These are phyloP conservation scores for Sparus aurata DNA, from an alignment of 2,797 vertebrate genomes.

Conservation along the genomic window DNA sequence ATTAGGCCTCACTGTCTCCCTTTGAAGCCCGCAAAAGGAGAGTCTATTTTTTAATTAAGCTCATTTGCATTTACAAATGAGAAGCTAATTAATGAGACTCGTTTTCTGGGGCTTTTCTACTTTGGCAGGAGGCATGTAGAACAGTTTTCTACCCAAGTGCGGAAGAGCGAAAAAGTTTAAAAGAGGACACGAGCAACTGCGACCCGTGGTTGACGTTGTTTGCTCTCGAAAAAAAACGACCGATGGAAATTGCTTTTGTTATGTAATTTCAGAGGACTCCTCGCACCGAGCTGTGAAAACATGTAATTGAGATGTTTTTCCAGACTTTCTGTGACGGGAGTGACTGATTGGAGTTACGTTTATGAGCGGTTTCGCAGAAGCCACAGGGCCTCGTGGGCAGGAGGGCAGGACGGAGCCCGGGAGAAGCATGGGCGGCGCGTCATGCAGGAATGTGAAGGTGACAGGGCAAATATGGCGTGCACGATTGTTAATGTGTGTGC, in stretches of 20 bases:
- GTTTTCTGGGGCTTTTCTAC: constrained; percentile 75
- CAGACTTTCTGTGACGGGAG: constrained; percentile 12
- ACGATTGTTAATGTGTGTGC: constrained; percentile 37
- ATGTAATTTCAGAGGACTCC: constrained; percentile 26
- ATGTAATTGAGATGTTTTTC: constrained; percentile 2
- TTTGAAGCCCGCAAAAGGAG: constrained; percentile 83
- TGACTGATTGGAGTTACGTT: constrained; percentile 35
- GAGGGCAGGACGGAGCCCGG: constrained; percentile 31
- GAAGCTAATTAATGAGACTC: constrained; percentile 86
- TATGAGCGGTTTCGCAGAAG: constrained; percentile 23
- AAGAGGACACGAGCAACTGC: constrained; percentile 11
- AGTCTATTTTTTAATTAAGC: constrained; percentile 87
- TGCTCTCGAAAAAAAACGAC: constrained; percentile 3
- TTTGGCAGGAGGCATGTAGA: constrained; percentile 77
- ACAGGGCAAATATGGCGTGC: constrained; percentile 70
- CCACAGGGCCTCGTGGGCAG: constrained; percentile 16
- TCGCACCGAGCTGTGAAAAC: constrained; percentile 7
- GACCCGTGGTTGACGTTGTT: neutral
- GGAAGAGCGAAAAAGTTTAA: constrained; percentile 28
- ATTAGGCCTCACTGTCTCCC: constrained; percentile 82
- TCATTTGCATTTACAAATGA: constrained; percentile 89
- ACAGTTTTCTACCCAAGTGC: constrained; percentile 75
- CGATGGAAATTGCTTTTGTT: constrained; percentile 9
- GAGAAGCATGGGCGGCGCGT: constrained; percentile 48
- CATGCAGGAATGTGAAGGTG: constrained; percentile 67